Evolutionary conservation across 2,797 vertebrate genomes (phyloP).

Genomic region (Acridotheres tristis): DNA sequence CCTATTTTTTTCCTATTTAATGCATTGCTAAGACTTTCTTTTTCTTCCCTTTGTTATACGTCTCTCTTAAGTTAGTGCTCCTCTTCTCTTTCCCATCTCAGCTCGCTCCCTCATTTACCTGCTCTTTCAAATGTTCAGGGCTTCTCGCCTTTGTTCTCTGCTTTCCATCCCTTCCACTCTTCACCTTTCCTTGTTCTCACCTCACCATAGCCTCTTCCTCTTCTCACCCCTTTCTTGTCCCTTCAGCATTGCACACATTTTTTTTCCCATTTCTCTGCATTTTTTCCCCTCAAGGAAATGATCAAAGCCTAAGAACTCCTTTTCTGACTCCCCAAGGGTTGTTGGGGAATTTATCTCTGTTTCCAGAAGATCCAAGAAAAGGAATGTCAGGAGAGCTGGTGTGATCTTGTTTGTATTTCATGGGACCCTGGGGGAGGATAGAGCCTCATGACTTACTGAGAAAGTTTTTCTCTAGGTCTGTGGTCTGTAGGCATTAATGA

Average conservation of each 20-base stretch:
- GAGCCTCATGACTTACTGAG: not conserved
- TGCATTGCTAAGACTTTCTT: constrained; percentile 10
- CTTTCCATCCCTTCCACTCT: constrained; percentile 51
- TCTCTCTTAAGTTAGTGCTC: constrained; percentile 20
- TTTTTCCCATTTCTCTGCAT: not conserved
- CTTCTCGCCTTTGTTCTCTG: constrained; percentile 43
- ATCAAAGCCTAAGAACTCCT: not conserved
- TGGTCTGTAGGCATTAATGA: not conserved
- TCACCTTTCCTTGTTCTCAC: constrained; percentile 46
- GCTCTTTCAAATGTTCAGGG: constrained; percentile 31
- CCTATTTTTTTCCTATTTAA: constrained; percentile 20
- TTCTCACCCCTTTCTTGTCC: not conserved
- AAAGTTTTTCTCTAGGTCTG: not conserved
- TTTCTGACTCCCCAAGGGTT: not conserved
- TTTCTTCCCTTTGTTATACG: constrained; percentile 38
- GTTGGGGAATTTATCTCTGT: not conserved
- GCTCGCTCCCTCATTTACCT: not conserved
- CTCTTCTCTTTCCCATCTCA: not conserved
- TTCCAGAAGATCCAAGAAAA: not conserved
- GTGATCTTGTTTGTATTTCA: not conserved
- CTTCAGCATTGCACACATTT: not conserved
- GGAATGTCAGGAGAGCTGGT: not conserved
- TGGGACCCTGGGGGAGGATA: not conserved
- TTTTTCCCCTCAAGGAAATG: not conserved
- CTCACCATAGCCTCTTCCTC: not conserved